Evolutionary conservation across 2,888 invertebrate genomes (phyloP).

Genomic region (Watsonalla binaria): DNA sequence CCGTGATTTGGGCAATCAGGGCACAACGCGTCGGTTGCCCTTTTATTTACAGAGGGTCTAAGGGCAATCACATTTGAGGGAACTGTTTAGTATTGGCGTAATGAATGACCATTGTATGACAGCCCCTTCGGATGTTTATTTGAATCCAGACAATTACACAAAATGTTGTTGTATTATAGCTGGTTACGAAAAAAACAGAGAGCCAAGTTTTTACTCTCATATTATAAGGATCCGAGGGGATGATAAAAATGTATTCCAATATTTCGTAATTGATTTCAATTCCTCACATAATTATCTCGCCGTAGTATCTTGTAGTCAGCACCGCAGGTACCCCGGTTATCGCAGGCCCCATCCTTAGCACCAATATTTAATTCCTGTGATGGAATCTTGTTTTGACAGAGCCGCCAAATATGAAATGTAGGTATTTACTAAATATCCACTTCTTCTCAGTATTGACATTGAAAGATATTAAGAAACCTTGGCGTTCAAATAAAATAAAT

Average conservation of each 20-base stretch:
- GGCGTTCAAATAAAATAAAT: no score
- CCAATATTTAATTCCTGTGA: slow-evolving; percentile 13
- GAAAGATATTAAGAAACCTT: no score
- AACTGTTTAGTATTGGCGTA: not conserved
- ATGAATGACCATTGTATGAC: not conserved
- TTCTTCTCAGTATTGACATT: not conserved
- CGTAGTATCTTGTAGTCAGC: slow-evolving; percentile 10
- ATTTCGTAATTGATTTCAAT: slow-evolving; percentile 28
- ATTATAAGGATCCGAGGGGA: no score
- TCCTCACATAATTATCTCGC: slow-evolving; percentile 16
- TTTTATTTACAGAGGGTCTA: slow-evolving; percentile 9
- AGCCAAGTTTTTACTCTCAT: not conserved
- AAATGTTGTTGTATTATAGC: no score
- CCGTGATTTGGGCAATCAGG: slow-evolving; percentile 16
- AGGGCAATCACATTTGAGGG: not conserved
- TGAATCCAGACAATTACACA: no score
- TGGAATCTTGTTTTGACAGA: not conserved
- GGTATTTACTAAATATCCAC: slow-evolving; percentile 8
- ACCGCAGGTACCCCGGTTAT: not conserved
- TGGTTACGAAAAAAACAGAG: no score
- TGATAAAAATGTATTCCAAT: slow-evolving; percentile 1
- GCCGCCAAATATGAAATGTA: not conserved
- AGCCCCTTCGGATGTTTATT: not conserved
- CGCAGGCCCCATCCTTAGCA: slow-evolving; percentile 5
- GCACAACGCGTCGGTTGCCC: slow-evolving; percentile 3